Base-by-base conservation (phyloP, 2,797 vertebrate genomes). In the Acipenser transmontanus region DNA sequence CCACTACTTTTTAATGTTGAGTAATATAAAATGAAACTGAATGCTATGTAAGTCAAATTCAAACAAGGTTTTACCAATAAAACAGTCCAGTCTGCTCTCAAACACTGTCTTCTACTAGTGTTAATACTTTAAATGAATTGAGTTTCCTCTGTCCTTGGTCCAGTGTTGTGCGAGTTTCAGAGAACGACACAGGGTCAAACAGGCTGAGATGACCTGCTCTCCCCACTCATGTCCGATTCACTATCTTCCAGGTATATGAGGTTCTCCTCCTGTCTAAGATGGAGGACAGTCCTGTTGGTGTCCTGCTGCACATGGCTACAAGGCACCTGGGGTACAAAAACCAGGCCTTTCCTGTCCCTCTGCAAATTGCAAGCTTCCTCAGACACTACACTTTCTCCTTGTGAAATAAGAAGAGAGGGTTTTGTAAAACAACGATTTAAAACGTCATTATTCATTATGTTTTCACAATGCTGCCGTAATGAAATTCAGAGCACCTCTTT, bases 311-410 rank as follows among this genome's bases (percentile, higher is more conserved):
- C 60, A 72, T 72, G 47, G 59, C 70, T 7, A 76, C 69, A 0
- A 74, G 73, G 4, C 60, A 34, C 17, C 62, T 72, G 10, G 74
- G 75, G 66, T 10, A 82, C 80, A 9, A 77, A 73, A 54, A 74
- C 76, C 0, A 73, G 76, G 0, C 71, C 80, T 73, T 69, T 60
- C 71, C 78, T 83, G 72, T 75, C 78, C 73, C 73, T 74, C 50
- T 76, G 81, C 7, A 74, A 7, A 1, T 63, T 68, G 13, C 7
- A 75, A 0, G 62, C 59, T 1, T 81, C 79, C 50, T 84, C 80
- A 49, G 76, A 71, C 17, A 34, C 17, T 0, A 66, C 5, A 62
- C 68, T 75, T n/a, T 80, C 71, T 61, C 73, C 89, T 91, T 69
- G 13, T 34, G 48, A 11, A 50, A 54, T 57, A 65, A 49, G 34